phyloP scores from a whole-genome alignment of 2,888 invertebrate genomes.

The Agrotis segetum region DNA sequence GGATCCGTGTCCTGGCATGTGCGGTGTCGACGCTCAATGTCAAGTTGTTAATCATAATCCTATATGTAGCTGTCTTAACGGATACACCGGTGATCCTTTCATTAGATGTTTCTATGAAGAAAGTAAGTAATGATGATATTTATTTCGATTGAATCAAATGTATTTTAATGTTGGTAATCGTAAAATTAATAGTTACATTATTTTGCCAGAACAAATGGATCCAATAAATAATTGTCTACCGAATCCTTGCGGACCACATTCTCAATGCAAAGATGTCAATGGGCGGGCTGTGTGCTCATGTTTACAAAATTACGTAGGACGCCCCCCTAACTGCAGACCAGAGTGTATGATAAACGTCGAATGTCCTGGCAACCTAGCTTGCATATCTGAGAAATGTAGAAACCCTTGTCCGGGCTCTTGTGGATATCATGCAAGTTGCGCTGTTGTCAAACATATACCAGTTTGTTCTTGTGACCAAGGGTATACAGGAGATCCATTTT shows the following conservation, averaged over 20 bases:
- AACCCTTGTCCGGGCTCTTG: slow-evolving; percentile 95
- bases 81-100: slow-evolving; percentile 95
- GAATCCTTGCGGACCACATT: slow-evolving; percentile 94
- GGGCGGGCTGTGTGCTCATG: slow-evolving; percentile 94
- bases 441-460: slow-evolving; percentile 93
- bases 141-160: slow-evolving; percentile 5
- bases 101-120: slow-evolving; percentile 92
- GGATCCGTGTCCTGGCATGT: slow-evolving; percentile 94
- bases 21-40: slow-evolving; percentile 94
- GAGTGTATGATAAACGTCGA: slow-evolving; percentile 94
- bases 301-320: slow-evolving; percentile 93
- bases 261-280: slow-evolving; percentile 93
- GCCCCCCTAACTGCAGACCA: slow-evolving; percentile 95
- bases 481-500: slow-evolving; percentile 95
- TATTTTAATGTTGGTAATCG: neutral
- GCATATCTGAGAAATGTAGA: slow-evolving; percentile 93
- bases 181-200: slow-evolving; percentile 25
- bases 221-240: slow-evolving; percentile 92
- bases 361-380: slow-evolving; percentile 93
- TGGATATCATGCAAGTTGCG: slow-evolving; percentile 93
- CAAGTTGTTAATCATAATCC: slow-evolving; percentile 95
- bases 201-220: slow-evolving; percentile 82
- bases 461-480: slow-evolving; percentile 93
- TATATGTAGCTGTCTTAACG: slow-evolving; percentile 93
- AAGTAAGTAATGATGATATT: slow-evolving; percentile 88